These are phyloP conservation scores for Tolmerus cingulatus DNA, from an alignment of 2,888 invertebrate genomes.

Conservation along the genomic window DNA sequence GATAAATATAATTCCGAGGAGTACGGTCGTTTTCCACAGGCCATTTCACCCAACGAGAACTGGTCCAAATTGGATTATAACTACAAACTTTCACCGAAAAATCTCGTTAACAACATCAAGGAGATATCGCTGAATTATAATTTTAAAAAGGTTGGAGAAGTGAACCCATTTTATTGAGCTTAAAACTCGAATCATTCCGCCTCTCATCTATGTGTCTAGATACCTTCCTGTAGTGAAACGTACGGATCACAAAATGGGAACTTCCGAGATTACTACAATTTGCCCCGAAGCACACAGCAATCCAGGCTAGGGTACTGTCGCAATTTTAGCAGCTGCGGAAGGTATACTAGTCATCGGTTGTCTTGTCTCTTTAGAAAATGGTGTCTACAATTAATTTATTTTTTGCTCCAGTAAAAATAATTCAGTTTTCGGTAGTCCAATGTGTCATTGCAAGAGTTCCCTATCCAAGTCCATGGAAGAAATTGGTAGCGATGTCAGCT, in stretches of 20 bases:
- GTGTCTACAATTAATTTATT: not conserved
- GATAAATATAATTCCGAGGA: slow-evolving; percentile 34
- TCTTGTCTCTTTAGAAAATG: not conserved
- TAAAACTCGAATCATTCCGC: not conserved
- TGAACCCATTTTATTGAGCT: not conserved
- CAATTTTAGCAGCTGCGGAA: not conserved
- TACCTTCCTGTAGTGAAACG: slow-evolving; percentile 19
- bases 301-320: not conserved
- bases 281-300: slow-evolving; percentile 16
- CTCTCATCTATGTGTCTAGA: not conserved
- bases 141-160: slow-evolving; percentile 14
- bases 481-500: slow-evolving; percentile 68
- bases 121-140: slow-evolving; percentile 24
- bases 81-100: slow-evolving; percentile 25
- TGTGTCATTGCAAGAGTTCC: slow-evolving; percentile 39
- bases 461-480: slow-evolving; percentile 78
- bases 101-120: slow-evolving; percentile 19
- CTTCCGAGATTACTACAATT: slow-evolving; percentile 35
- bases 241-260: slow-evolving; percentile 18
- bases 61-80: slow-evolving; percentile 23
- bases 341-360: not conserved
- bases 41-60: slow-evolving; percentile 3
- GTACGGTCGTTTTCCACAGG: not conserved
- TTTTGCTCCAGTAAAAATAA: slow-evolving; percentile 25
- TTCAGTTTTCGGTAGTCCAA: not conserved